Conservation (phyloP, 1,140 invertebrate species). For the Drosophila pruinosa region DNA sequence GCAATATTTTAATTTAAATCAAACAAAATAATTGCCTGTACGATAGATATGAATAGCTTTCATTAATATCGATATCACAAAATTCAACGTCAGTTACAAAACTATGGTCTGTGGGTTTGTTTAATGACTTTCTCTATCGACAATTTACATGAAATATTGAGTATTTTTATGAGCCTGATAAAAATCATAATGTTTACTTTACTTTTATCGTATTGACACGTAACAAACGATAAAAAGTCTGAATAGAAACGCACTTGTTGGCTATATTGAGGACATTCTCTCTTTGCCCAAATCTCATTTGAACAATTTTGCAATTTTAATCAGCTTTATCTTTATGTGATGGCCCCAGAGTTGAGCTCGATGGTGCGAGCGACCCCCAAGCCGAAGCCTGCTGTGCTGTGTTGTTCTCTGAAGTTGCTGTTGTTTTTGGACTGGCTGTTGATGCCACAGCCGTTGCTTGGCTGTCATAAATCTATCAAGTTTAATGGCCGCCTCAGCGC, state of each 20-base stretch:
- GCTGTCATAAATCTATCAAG: conserved; percentile 82
- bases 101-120: not conserved
- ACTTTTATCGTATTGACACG: conserved; percentile 13
- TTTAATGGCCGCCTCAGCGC: conserved; percentile 82
- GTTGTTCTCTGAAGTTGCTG: not conserved
- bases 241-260: conserved; percentile 9
- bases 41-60: not conserved
- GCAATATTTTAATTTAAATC: not conserved
- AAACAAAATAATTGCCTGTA: not conserved
- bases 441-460: conserved; percentile 37
- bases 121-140: not conserved
- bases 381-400: not conserved
- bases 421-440: conserved; percentile 34
- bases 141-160: not conserved
- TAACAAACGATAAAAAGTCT: conserved; percentile 24
- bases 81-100: not conserved
- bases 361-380: not conserved
- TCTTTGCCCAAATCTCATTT: conserved; percentile 60
- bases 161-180: not conserved
- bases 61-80: not conserved
- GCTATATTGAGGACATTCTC: conserved; percentile 15
- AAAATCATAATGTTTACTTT: conserved; percentile 18
- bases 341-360: conserved; percentile 19
- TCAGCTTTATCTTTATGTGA: conserved; percentile 65
- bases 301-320: conserved; percentile 75